Evolutionary conservation across 1,140 invertebrate species (phyloP), one percentile per base, ranked within the genome.

Genomic region (Aphidius gifuensis): DNA sequence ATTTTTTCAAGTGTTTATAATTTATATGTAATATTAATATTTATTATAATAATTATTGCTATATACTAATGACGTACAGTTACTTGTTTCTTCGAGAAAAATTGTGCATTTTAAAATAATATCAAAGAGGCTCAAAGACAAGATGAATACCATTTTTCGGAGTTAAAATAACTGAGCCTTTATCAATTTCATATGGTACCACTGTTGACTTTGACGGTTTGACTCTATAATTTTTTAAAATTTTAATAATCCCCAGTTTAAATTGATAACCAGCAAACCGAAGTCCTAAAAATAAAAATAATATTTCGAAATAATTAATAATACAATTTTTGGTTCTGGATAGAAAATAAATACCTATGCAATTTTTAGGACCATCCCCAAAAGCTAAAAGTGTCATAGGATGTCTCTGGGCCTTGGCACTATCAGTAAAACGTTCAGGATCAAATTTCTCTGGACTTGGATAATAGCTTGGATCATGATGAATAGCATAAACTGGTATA

Each of bases 391-490:
- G 65, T 11, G 42, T 53, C 62, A 64, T 60, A 7, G 58, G 50
- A 56, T 64, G 62, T 9, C 62, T 46, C 11, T 21, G 21, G 9
- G 8, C 49, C 3, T 46, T 54, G 9, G 6, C 53, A 42, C 63
- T 64, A 2, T 54, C 61, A 11, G 43, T 57, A 44, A 68, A 70
- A 64, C 84, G 68, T 38, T 87, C 84, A 0, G 86, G 86, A 74
- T 86, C 77, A 66, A 85, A 88, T 11, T 62, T 68, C 7, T 85
- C 79, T 6, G 65, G 85, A 57, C 90, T 81, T 9, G 85, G 83
- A 71, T 83, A 90, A 66, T 82, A 77, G 45, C 83, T 73, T 7
- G 83, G 79, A 73, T 89, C 84, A 21, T 82, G 73, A 65, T 92
- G 90, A 50, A 90, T 77, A 32, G 80, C 80, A 40, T 80, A 75